Evolutionary conservation across 2,113 vertebrate genomes (phyloP), one percentile per base, ranked within the genome.

Genomic region (Turnix velox): DNA sequence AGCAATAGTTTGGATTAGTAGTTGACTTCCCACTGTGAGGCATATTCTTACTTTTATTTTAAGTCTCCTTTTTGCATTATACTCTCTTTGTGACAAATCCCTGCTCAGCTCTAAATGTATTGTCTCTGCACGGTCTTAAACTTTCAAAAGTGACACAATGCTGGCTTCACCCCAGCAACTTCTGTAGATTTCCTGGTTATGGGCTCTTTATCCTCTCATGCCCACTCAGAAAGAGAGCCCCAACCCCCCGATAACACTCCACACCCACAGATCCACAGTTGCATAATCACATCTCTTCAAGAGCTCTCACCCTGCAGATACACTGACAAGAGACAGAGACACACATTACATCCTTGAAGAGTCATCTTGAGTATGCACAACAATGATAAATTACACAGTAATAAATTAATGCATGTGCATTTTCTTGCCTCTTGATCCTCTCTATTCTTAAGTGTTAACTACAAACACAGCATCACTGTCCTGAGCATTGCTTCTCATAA

Each of bases 331-430:
- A 62, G 5, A 18, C n/a, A 24, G 3, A 37, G 14, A 61, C 5
- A 45, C n/a, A 42, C 8, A 0, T 25, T 19, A 77, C 42, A 42
- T 48, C 30, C 46, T 62, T n/a, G 2, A 40, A 75, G 57, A 18
- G 24, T 72, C 55, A 10, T n/a, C 19, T 73, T 42, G 4, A 39
- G 23, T 24, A 58, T 4, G 6, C 23, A 39, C 20, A 52, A 22
- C 27, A 62, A 12, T 84, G 30, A 28, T 1, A 11, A n/a, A n/a
- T n/a, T 22, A 75, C 57, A 65, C 5, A 22, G 22, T 30, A 52
- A 57, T 18, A 67, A 78, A 69, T 37, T 28, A 1, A 24, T 3
- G 37, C 2, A 2, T 10, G 19, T 57, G 42, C 2, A 1, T n/a
- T 61, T 55, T 90, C 67, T 22, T 71, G 14, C 20, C 77, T 83